phyloP scores from a whole-genome alignment of 2,888 invertebrate species.

The Andrena chrysosceles region DNA sequence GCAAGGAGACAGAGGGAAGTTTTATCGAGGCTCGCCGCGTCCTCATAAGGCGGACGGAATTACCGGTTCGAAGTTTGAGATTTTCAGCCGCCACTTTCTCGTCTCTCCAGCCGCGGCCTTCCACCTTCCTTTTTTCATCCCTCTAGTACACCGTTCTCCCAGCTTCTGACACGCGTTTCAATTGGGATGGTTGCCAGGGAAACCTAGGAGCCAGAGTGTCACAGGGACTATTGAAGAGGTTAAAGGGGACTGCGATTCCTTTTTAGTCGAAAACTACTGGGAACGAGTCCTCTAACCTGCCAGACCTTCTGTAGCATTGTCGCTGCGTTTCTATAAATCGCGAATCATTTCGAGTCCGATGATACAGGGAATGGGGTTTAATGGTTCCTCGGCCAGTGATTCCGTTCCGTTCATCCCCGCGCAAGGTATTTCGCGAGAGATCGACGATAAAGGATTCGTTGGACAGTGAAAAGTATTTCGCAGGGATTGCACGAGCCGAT shows the following conservation, averaged over 20 bases:
- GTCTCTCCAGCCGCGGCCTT: conserved; percentile 58
- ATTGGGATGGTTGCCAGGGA: conserved; percentile 83
- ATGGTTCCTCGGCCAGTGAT: background rate
- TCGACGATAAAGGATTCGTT: conserved; percentile 7
- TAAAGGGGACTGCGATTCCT: conserved; percentile 80
- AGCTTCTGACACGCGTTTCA: conserved; percentile 82
- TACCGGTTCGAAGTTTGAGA: conserved; percentile 83
- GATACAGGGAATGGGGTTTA: background rate
- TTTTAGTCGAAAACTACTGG: conserved; percentile 70
- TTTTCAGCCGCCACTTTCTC: conserved; percentile 78
- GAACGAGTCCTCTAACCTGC: conserved; percentile 50
- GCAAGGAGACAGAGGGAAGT: conserved; percentile 10
- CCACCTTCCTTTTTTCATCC: conserved; percentile 65
- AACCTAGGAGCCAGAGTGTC: conserved; percentile 80
- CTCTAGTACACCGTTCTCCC: conserved; percentile 73
- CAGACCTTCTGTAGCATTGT: background rate
- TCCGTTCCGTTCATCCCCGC: background rate
- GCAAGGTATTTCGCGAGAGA: background rate
- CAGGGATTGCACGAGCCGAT: conserved; percentile 61
- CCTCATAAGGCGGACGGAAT: conserved; percentile 70
- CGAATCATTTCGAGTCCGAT: background rate
- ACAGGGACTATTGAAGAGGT: conserved; percentile 82
- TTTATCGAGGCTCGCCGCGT: conserved; percentile 42
- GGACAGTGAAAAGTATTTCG: conserved; percentile 41
- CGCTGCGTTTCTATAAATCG: background rate